Base-by-base conservation (phyloP, 2,797 vertebrate genomes). In the Odontamblyopus rebecca region DNA sequence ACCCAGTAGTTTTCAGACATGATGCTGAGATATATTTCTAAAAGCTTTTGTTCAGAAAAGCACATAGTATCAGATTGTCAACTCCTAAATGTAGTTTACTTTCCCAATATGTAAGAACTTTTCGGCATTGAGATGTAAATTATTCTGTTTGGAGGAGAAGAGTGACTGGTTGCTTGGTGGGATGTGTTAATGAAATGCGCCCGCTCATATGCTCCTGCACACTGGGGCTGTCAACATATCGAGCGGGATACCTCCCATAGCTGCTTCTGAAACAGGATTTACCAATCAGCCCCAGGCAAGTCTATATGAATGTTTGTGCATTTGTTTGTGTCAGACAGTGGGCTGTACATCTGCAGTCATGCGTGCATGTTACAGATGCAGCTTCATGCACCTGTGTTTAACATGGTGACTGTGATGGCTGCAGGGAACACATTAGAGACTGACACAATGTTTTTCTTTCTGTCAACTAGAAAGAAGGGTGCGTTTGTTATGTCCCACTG, bases 251-350 rank as follows among this genome's bases (percentile, higher is more conserved):
- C 88, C 88, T 88, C 91, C 85, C 82, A 82, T 86, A 73, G 81
- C 86, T 89, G 78, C 73, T 85, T 84, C 72, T 86, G 69, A 88
- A 90, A 87, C 89, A 85, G 90, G 89, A 92, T 85, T 89, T 82
- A 86, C 86, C 89, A 91, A 90, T 90, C 78, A 77, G 94, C 94
- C 94, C 85, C 70, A 0, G 93, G 94, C 93, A 76, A 87, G 89
- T 89, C 77, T 87, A 68, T 69, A 19, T 71, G 76, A 69, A 70
- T 81, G 73, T 82, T 84, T 87, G 71, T 77, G 67, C 78, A 78
- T 87, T 81, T 85, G 84, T 80, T 86, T 84, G 81, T 86, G 67
- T 80, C 72, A 60, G 65, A 71, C 61, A 67, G 76, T 68, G 74
- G 70, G 60, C 53, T 71, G 68, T 6, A 48, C 26, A 67, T 57